Conservation (phyloP, 2,888 invertebrate genomes). For the Notodonta dromedarius region DNA sequence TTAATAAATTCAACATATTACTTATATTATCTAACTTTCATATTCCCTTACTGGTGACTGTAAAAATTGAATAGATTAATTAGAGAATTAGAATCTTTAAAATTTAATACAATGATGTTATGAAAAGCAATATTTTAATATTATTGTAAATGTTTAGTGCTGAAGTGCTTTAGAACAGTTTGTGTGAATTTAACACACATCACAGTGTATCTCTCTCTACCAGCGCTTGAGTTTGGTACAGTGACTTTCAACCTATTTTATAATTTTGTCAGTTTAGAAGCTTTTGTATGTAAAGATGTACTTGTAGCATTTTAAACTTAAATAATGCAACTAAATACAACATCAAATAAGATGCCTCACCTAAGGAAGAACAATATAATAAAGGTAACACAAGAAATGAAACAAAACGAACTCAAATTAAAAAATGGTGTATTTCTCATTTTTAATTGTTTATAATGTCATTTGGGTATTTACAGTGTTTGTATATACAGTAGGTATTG, state of each 20-base stretch:
- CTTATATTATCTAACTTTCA: too few relatives aligned
- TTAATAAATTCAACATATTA: too few relatives aligned
- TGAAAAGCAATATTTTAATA: too few relatives aligned
- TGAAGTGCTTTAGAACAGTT: too few relatives aligned
- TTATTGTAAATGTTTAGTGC: too few relatives aligned
- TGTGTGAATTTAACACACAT: too few relatives aligned
- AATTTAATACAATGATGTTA: too few relatives aligned
- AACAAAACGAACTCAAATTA: constrained; percentile 80
- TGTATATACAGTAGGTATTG: constrained; percentile 67
- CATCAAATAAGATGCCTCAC: background rate
- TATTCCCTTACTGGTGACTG: too few relatives aligned
- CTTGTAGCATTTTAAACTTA: background rate
- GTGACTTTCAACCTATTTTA: constrained; percentile 58
- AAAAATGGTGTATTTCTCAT: constrained; percentile 76
- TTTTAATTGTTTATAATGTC: constrained; percentile 60
- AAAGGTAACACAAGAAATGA: constrained; percentile 66
- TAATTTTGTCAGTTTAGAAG: background rate
- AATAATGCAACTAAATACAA: background rate
- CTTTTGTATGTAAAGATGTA: background rate
- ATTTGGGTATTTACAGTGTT: constrained; percentile 67
- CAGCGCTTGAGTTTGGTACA: constrained; percentile 29
- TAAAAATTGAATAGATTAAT: too few relatives aligned
- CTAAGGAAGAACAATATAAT: background rate
- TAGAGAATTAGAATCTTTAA: too few relatives aligned
- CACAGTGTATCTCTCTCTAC: too few relatives aligned